Percentiles rank a stretch among this genome's conserved stretches.
phyloP scores from a whole-genome alignment of 2,113 vertebrate genomes.

The Anser brachyrhynchus region DNA sequence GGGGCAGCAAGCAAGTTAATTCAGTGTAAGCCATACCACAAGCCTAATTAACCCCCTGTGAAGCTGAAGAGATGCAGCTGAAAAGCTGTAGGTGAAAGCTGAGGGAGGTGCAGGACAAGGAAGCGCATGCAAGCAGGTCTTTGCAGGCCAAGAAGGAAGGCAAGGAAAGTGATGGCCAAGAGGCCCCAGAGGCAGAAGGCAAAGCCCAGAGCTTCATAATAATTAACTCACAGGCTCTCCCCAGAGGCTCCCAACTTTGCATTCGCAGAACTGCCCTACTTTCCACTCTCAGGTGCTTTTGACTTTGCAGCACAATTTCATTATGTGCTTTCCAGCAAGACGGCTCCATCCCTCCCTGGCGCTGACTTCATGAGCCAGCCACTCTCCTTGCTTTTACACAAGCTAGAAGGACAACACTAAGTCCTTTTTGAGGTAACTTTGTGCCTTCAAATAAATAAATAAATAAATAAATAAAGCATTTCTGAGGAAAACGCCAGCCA shows the following conservation, averaged over 20 bases:
- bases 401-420: not conserved
- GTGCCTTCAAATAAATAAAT: not conserved
- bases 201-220: not conserved
- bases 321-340: not conserved
- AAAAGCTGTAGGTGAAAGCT: not conserved
- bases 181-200: not conserved
- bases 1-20: not conserved
- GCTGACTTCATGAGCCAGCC: not conserved
- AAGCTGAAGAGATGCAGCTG: not conserved
- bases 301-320: not conserved
- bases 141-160: not conserved
- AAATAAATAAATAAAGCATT: not conserved
- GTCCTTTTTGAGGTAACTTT: not conserved
- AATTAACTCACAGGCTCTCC: conserved; percentile 35
- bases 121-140: not conserved
- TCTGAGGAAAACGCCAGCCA: not conserved
- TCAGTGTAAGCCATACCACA: not conserved
- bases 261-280: conserved; percentile 44
- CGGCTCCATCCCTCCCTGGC: not conserved
- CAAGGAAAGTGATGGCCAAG: not conserved
- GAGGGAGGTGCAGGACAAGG: not conserved
- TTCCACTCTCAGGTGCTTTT: conserved; percentile 32
- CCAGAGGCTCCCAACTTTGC: not conserved
- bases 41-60: not conserved
- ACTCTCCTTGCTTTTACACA: not conserved